These are phyloP conservation scores for Catharus minimus DNA, from an alignment of 2,113 vertebrate genomes.

Conservation along the genomic window DNA sequence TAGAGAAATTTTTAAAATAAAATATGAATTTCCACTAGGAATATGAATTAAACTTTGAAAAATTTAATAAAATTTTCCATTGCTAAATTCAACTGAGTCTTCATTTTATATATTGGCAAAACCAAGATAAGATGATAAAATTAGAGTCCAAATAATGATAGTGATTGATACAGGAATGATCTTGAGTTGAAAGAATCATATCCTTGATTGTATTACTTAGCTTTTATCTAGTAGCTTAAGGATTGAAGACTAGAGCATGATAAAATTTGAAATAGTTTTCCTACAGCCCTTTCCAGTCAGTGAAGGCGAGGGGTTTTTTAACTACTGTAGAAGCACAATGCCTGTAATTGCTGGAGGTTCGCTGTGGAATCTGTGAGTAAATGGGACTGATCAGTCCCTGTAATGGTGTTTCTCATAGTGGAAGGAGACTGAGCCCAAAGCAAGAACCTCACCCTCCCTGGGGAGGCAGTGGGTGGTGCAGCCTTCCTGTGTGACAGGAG, in stretches of 20 bases:
- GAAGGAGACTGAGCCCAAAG: not conserved
- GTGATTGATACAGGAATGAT: not conserved
- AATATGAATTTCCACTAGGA: not conserved
- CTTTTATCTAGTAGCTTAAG: not conserved
- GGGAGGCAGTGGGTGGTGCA: not conserved
- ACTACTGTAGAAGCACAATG: not conserved
- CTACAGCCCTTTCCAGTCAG: not conserved
- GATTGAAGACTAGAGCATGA: not conserved
- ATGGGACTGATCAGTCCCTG: not conserved
- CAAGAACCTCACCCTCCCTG: not conserved
- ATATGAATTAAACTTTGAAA: not conserved
- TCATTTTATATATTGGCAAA: not conserved
- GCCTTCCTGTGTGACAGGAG: not conserved
- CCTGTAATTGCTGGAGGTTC: not conserved
- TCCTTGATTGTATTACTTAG: not conserved
- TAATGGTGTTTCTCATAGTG: not conserved
- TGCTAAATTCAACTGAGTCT: not conserved
- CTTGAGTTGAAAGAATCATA: not conserved
- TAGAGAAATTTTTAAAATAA: not conserved
- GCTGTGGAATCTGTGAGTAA: not conserved
- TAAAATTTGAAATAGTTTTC: not conserved
- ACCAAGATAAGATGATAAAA: not conserved
- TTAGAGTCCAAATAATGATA: not conserved
- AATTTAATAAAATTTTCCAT: conserved; percentile 26
- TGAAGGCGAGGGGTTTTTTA: not conserved